Evolutionary conservation across 2,113 vertebrate genomes (phyloP).

Genomic region (Canis aureus): DNA sequence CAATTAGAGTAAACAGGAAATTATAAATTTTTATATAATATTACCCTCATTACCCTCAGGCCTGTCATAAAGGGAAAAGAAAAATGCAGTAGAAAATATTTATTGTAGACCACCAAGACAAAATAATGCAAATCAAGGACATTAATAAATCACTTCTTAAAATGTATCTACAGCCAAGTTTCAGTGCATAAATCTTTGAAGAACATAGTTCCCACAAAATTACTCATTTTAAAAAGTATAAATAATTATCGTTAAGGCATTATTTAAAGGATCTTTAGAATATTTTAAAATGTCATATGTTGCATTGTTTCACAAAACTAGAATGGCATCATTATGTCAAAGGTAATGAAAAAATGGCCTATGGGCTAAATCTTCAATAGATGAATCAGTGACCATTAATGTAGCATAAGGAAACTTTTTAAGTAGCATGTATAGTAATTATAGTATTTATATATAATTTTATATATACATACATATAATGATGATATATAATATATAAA

Average conservation of each 20-base stretch:
- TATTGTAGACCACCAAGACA: background rate
- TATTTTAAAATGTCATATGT: background rate
- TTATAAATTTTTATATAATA: constrained; percentile 21
- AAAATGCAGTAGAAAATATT: background rate
- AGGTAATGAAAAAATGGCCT: background rate
- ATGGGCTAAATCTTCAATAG: background rate
- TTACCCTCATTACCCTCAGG: background rate
- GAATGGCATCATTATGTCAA: background rate
- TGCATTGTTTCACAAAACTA: background rate
- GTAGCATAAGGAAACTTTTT: background rate
- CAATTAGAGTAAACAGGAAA: background rate
- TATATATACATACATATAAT: background rate
- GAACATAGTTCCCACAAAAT: background rate
- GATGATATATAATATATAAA: background rate
- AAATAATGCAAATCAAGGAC: background rate
- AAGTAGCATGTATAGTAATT: background rate
- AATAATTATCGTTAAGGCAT: background rate
- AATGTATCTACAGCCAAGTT: background rate
- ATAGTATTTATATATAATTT: background rate
- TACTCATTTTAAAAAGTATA: background rate
- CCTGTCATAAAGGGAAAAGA: background rate
- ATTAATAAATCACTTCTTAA: constrained; percentile 28
- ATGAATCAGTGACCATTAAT: background rate
- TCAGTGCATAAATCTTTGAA: background rate
- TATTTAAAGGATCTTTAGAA: background rate